phyloP scores from a whole-genome alignment of 2,888 invertebrate species.

The Tineola bisselliella region DNA sequence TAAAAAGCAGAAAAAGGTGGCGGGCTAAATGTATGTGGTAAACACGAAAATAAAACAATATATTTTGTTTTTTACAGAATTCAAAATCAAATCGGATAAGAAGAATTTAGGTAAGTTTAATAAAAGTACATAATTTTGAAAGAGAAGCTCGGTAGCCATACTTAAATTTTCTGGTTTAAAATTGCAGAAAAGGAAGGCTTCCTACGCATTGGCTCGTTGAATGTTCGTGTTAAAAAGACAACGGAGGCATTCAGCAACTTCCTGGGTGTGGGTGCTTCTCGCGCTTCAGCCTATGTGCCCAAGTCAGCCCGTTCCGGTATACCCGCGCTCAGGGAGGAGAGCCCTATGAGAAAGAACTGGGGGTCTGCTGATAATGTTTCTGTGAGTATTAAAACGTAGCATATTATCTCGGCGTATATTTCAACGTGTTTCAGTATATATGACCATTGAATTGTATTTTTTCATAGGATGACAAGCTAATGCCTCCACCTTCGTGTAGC shows the following conservation, averaged over 20 bases:
- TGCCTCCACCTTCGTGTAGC: constrained; percentile 80
- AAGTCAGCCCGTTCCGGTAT: constrained; percentile 38
- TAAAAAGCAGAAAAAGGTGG: not conserved
- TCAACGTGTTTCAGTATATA: too few species aligned
- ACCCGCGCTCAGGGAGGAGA: constrained; percentile 43
- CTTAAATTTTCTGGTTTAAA: not conserved
- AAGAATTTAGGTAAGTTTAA: constrained; percentile 72
- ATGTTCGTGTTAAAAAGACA: constrained; percentile 91
- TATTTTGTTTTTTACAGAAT: constrained; percentile 29
- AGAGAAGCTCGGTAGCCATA: constrained; percentile 8
- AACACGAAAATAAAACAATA: too few species aligned
- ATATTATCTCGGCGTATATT: too few species aligned
- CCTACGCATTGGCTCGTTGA: constrained; percentile 90
- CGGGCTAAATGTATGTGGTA: too few species aligned
- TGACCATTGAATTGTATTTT: too few species aligned
- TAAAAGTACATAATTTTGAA: too few species aligned
- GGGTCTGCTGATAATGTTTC: constrained; percentile 89
- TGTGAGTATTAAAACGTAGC: too few species aligned
- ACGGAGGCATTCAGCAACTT: constrained; percentile 93
- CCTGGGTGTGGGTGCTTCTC: constrained; percentile 77
- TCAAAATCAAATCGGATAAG: constrained; percentile 80
- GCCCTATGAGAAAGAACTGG: constrained; percentile 84
- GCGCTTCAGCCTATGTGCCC: constrained; percentile 56
- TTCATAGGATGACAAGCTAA: constrained; percentile 58
- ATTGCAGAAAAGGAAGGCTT: constrained; percentile 86